Base-by-base conservation (phyloP, 2,888 invertebrate genomes). In the Panzeria rudis region DNA sequence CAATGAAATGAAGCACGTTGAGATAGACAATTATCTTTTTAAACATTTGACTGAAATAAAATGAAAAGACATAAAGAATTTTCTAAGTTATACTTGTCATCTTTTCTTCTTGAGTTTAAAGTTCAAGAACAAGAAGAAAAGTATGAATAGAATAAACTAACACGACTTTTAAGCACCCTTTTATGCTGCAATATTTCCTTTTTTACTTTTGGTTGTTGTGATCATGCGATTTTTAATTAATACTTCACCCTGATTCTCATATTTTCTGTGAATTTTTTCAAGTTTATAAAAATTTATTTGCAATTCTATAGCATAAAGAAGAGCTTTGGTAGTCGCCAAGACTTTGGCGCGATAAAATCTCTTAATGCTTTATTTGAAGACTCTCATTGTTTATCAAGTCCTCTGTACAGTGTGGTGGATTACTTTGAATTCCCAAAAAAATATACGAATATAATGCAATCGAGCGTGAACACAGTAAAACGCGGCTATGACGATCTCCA, bases 1-100 rank as follows among this genome's bases (percentile, higher is more conserved):
- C 41, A 77, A 50, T 50, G 15, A 61, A 61, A 5, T 32, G 47
- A 35, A 68, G 13, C 38, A 68, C 38, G 17, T 61, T 61, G 32
- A 32, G 62, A 41, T 50, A 41, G 50, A 59, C 15, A 59, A 68
- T 59, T 68, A 23, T 44, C 7, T 66, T 50, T 76, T 64, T 52
- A 23, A 13, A 29, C 29, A 47, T 23, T 25, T n/a, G 15, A 54
- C 38, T 0, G 23, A 32, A 68, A 5, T 11, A 47, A 32, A 35
- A 32, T 2, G 15, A 61, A 64, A 25, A 17, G 38, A 52, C 29
- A 20, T 56, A 44, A n/a, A 44, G 59, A 71, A 59, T 44, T 71
- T 56, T 41, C 3, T 7, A 2, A 44, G 20, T 15, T n/a, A 20
- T 9, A 38, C n/a, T 13, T 41, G 71, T 35, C 50, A 32, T 11